A percentile compares a stretch with the other conserved stretches of the same genome.
Evolutionary conservation across 2,888 invertebrate genomes (phyloP).

Genomic region (Blera fallax): DNA sequence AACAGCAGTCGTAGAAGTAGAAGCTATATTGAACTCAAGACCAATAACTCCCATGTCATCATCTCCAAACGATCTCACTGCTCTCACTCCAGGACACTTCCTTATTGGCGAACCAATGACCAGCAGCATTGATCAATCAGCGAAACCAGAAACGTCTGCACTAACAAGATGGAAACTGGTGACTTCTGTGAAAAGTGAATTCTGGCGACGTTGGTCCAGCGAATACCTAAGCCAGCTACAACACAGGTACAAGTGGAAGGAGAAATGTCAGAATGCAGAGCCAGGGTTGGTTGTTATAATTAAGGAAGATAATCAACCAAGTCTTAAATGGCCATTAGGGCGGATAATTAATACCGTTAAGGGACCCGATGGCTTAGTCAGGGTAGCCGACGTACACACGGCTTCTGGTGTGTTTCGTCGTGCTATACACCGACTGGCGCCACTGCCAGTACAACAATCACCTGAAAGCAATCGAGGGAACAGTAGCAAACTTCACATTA

Average conservation of each 20-base stretch:
- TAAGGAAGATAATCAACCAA: conserved; percentile 45
- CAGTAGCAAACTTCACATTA: no score
- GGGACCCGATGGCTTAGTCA: conserved; percentile 19
- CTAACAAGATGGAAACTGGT: not conserved
- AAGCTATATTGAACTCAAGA: conserved; percentile 8
- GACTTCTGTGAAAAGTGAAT: not conserved
- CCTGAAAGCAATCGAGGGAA: no score
- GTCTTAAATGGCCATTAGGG: conserved; percentile 38
- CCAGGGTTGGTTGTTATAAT: conserved; percentile 25
- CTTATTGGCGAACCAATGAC: conserved; percentile 6
- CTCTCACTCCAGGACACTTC: conserved; percentile 27
- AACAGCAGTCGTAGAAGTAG: not conserved
- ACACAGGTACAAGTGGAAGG: no score
- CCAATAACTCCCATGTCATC: not conserved
- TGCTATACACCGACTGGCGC: conserved; percentile 31
- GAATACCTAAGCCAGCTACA: not conserved
- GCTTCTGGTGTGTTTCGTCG: conserved; percentile 4
- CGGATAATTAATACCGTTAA: not conserved
- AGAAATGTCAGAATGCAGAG: no score
- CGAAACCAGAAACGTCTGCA: not conserved
- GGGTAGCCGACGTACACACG: conserved; percentile 38
- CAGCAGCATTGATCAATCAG: no score
- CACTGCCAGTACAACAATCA: not conserved
- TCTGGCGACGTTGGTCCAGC: not conserved
- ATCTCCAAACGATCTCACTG: conserved; percentile 5